These are phyloP conservation scores for Drosophila parabipectinata DNA, from an alignment of 1,140 invertebrate genomes.

Conservation along the genomic window DNA sequence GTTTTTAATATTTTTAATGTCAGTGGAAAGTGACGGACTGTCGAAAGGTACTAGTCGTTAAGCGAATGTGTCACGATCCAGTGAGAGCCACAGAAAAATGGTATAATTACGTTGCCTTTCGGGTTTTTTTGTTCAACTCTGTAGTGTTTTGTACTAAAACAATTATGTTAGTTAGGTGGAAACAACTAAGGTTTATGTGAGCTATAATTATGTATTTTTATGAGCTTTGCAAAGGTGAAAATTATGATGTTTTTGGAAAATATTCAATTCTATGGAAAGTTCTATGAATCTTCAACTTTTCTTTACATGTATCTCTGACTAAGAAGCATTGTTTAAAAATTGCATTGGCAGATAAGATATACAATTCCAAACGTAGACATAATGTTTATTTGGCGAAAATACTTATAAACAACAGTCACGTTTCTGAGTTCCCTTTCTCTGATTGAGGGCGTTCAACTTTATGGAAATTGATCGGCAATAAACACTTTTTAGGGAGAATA, in stretches of 20 bases:
- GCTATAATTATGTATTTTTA: neutral
- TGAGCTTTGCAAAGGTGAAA: slow-evolving; percentile 2
- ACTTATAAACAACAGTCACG: slow-evolving; percentile 52
- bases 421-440: slow-evolving; percentile 14
- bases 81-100: slow-evolving; percentile 29
- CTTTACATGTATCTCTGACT: neutral
- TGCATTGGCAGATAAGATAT: neutral
- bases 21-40: slow-evolving; percentile 59
- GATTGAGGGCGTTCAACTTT: slow-evolving; percentile 50
- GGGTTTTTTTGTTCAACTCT: no score
- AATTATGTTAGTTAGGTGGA: slow-evolving; percentile 4
- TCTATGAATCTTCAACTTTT: neutral
- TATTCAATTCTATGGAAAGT: neutral
- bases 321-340: neutral
- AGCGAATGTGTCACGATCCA: slow-evolving; percentile 51
- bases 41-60: slow-evolving; percentile 25
- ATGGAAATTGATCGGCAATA: slow-evolving; percentile 32
- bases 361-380: slow-evolving; percentile 5
- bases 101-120: slow-evolving; percentile 16
- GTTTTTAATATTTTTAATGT: slow-evolving; percentile 59
- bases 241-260: neutral
- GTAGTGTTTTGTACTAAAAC: neutral
- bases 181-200: neutral
- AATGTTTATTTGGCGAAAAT: slow-evolving; percentile 35
- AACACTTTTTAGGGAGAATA: slow-evolving; percentile 32